Evolutionary conservation across 2,888 invertebrate genomes (phyloP), one percentile per base, ranked within the genome.

Genomic region (Ormyrus labotus): DNA sequence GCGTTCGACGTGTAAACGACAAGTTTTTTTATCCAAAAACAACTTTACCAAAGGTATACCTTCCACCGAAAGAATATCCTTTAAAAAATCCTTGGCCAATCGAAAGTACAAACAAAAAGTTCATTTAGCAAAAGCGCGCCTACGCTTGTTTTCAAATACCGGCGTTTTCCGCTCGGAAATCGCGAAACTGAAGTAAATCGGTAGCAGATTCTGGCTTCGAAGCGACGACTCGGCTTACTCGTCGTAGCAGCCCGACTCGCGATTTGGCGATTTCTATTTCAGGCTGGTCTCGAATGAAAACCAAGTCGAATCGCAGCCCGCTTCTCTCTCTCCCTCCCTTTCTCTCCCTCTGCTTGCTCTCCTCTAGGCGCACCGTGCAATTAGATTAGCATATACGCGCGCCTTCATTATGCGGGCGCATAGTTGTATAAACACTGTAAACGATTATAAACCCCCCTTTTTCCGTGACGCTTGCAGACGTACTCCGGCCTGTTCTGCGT

Each of bases 401-500:
- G 19, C 19, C 19, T 19, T 19, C 19, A 19, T 19, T 19, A 19
- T 19, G 19, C 19, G 19, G 19, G 19, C 19, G 19, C 19, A 19
- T 19, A 19, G 19, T 19, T 19, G 19, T 19, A 19, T 19, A 19
- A 19, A 19, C 19, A 19, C 19, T 19, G 2, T 11, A 60, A 6
- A 60, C 6, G 6, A 34, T 9, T 6, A 58, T n/a, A n/a, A 10
- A 58, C 4, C 19, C 19, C 19, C 19, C 19, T 2, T 2, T 19
- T 19, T 19, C 19, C 1, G 1, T 19, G 19, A 19, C 11, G 5
- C 11, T 93, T 94, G 51, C 95, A 99, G 99, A 99, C 99, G 87
- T 99, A 99, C 92, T 99, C 99, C 85, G 99, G 99, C 85, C 96
- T 99, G 87, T 99, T 99, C 94, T 99, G 99, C 92, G 99, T 99